phyloP scores from a whole-genome alignment of 2,888 invertebrate genomes.

The Criorhina ranunculi region DNA sequence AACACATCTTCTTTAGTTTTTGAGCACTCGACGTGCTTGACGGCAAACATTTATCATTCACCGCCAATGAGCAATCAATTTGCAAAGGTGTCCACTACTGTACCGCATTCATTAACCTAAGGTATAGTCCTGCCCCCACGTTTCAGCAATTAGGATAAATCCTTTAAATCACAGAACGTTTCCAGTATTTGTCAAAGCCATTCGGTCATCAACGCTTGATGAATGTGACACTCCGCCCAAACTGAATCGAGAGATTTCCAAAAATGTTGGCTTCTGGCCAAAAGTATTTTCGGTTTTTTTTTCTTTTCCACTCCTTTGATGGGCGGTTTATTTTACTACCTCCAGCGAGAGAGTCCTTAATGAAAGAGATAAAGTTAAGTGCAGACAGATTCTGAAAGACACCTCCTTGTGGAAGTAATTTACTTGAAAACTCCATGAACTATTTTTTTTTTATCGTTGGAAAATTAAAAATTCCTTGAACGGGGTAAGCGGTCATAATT shows the following conservation, averaged over 20 bases:
- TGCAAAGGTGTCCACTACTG: constrained; percentile 53
- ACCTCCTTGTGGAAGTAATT: constrained; percentile 70
- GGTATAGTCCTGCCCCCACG: constrained; percentile 20
- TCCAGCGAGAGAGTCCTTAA: constrained; percentile 51
- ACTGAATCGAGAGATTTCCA: constrained; percentile 31
- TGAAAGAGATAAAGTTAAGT: constrained; percentile 74
- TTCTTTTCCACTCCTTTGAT: neutral
- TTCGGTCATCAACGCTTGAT: constrained; percentile 74
- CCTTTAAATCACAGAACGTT: constrained; percentile 65
- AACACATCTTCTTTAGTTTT: neutral
- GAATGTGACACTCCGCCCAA: constrained; percentile 63
- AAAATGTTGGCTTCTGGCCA: constrained; percentile 62
- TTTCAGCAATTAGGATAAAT: constrained; percentile 47
- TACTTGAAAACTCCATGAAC: constrained; percentile 52
- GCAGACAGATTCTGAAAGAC: constrained; percentile 59
- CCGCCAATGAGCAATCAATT: constrained; percentile 71
- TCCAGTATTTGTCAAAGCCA: constrained; percentile 69
- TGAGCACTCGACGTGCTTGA: constrained; percentile 14
- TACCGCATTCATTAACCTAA: constrained; percentile 68
- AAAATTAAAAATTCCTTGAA: constrained; percentile 71
- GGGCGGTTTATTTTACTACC: constrained; percentile 41
- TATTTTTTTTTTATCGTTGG: constrained; percentile 34
- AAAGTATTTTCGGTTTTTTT: constrained; percentile 16
- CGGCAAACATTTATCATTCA: constrained; percentile 60
- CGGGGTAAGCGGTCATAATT: constrained; percentile 60